phyloP scores from a whole-genome alignment of 2,797 vertebrate genomes.

The Ibycter americanus region DNA sequence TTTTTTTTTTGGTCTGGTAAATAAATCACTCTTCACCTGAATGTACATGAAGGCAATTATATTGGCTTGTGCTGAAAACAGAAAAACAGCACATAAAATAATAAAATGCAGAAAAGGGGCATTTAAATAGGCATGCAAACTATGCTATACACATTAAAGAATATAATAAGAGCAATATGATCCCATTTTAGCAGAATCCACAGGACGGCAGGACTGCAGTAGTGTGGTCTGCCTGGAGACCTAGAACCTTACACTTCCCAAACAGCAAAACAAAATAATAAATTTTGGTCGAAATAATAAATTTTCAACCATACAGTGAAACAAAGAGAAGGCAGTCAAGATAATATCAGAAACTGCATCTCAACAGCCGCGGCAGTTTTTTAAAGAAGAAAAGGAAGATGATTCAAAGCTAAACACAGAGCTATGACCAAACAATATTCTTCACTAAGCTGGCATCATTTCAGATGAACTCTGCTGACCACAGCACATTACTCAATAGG shows the following conservation, averaged over 20 bases:
- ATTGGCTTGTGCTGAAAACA: not conserved
- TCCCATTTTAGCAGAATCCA: not conserved
- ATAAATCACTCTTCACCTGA: slow-evolving; percentile 23
- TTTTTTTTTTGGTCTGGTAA: not conserved
- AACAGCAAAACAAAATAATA: not conserved
- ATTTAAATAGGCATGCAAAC: not conserved
- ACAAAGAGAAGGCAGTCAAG: not conserved
- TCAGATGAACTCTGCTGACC: not conserved
- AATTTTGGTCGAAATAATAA: not conserved
- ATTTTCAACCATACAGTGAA: not conserved
- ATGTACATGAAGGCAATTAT: not conserved
- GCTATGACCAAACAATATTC: not conserved
- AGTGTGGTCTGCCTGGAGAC: not conserved
- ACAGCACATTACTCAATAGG: not conserved
- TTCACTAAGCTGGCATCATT: not conserved
- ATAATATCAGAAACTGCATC: not conserved
- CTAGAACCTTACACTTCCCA: not conserved
- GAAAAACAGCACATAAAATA: not conserved
- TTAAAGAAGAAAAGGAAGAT: not conserved
- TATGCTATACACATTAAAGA: not conserved
- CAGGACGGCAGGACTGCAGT: not conserved
- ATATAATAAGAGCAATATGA: not conserved
- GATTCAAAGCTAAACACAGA: not conserved
- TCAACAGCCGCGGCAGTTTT: not conserved
- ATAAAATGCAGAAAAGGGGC: not conserved